Conservation (phyloP, 2,113 vertebrate species). For the Fregetta grallaria region DNA sequence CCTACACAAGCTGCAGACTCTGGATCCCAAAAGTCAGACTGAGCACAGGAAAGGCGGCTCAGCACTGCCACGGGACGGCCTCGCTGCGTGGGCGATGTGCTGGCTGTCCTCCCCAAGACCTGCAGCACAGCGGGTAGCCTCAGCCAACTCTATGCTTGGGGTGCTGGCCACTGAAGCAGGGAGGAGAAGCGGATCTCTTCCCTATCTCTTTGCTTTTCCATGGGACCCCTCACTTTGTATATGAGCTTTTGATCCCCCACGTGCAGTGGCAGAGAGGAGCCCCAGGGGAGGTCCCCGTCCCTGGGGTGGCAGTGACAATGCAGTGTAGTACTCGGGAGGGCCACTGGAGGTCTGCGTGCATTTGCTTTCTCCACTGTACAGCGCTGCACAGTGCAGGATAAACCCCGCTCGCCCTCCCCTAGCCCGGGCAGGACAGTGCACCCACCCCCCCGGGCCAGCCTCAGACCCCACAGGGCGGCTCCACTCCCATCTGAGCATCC, state of each 20-base stretch:
- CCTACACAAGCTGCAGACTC: not conserved
- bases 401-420: fast-evolving
- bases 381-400: not conserved
- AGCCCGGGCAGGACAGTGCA: not conserved
- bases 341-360: conserved; percentile 35
- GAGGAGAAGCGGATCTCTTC: not conserved
- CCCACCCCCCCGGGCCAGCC: not conserved
- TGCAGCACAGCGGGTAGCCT: not conserved
- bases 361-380: not conserved
- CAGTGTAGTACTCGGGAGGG: not conserved
- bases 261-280: not conserved
- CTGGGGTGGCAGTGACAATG: not conserved
- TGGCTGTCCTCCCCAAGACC: not conserved
- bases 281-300: fast-evolving
- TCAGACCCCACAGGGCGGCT: fast-evolving
- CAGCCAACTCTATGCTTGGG: not conserved
- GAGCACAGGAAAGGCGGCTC: not conserved
- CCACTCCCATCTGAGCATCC: not conserved
- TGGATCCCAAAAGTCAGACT: not conserved
- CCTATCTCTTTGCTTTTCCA: not conserved
- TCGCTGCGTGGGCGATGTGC: fast-evolving
- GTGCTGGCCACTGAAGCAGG: not conserved
- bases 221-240: not conserved
- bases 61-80: not conserved
- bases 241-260: not conserved